Conservation (phyloP, 2,113 vertebrate species). For the Brachypodius melanocephalos region DNA sequence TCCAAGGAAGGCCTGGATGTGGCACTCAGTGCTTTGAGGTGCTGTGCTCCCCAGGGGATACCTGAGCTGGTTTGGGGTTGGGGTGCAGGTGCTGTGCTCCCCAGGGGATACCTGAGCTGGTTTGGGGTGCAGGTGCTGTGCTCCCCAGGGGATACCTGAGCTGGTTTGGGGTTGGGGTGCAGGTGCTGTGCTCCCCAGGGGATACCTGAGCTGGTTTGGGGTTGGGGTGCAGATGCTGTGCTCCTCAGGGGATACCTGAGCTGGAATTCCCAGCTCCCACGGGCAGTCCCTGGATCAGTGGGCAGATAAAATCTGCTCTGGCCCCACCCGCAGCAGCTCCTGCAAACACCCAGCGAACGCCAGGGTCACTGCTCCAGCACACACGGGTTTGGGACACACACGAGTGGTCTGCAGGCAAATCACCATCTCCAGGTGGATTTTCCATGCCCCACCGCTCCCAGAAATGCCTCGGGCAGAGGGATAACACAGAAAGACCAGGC, state of each 20-base stretch:
- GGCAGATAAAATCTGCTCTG: neutral
- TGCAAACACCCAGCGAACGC: fast-evolving
- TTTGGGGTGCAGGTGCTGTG: neutral
- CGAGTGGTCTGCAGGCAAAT: neutral
- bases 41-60: too few relatives aligned
- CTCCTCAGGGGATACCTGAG: too few relatives aligned
- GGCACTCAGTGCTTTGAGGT: neutral
- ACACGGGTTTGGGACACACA: neutral
- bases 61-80: neutral
- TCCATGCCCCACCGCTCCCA: neutral
- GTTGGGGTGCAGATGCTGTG: neutral
- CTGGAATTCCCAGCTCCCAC: neutral
- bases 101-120: neutral
- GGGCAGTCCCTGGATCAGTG: neutral
- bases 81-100: neutral
- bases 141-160: too few relatives aligned
- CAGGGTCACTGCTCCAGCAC: neutral
- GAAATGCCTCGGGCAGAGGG: neutral
- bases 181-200: neutral
- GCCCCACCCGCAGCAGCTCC: neutral
- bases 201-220: too few relatives aligned
- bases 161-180: neutral
- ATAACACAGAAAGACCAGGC: too few relatives aligned
- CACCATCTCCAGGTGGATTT: neutral
- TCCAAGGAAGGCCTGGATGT: neutral